Percentiles rank a stretch among this genome's conserved stretches.
phyloP scores from a whole-genome alignment of 2,888 invertebrate species.

The Acrobeloides nanus region DNA sequence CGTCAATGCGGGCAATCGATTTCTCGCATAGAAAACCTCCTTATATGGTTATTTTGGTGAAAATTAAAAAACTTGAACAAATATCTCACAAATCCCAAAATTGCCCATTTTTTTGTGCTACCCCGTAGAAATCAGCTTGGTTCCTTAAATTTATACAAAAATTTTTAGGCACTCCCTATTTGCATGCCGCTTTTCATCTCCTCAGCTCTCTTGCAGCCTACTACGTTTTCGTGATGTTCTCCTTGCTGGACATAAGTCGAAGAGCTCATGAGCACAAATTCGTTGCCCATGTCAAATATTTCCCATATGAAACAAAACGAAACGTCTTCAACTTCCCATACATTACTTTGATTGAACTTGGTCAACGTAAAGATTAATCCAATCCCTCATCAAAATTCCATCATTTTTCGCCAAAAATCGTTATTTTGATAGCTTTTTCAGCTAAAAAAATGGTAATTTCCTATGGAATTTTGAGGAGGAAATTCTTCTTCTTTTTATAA shows the following conservation, averaged over 20 bases:
- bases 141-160: neutral
- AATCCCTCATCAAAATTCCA: neutral
- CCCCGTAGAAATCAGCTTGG: no score
- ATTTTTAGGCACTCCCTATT: constrained; percentile 40
- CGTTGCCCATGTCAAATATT: constrained; percentile 21
- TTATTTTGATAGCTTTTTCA: no score
- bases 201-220: constrained; percentile 45
- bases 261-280: constrained; percentile 34
- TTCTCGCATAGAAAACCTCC: no score
- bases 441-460: no score
- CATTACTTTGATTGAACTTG: constrained; percentile 8
- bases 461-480: no score
- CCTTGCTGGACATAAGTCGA: constrained; percentile 43
- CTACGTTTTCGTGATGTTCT: constrained; percentile 51
- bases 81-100: no score
- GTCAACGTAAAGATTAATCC: neutral
- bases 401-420: neutral
- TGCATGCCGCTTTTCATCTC: constrained; percentile 49
- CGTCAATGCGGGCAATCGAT: no score
- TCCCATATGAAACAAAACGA: constrained; percentile 14
- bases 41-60: no score
- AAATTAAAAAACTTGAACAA: no score
- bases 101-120: no score
- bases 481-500: no score
- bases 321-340: constrained; percentile 18